Conservation (phyloP, 2,113 vertebrate species). For the Alexandromys fortis region DNA sequence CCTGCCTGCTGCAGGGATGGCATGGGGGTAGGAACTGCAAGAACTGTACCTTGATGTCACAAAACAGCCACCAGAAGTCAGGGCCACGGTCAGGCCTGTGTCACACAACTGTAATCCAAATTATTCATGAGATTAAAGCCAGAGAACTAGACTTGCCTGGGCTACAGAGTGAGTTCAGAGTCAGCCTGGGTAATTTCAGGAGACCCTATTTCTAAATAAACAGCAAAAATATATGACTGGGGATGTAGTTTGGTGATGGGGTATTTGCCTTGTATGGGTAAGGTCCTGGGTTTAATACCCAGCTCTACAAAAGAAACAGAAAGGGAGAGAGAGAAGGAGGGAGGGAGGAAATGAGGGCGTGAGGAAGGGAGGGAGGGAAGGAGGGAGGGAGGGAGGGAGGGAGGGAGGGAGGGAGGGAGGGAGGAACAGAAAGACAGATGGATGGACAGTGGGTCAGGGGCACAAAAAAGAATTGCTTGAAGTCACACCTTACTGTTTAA, state of each 20-base stretch:
- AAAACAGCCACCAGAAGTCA: not conserved
- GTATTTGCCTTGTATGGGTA: not conserved
- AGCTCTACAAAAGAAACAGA: not conserved
- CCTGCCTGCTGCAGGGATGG: not conserved
- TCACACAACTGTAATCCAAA: not conserved
- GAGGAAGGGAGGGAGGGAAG: accelerated
- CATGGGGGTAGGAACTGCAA: too few species aligned
- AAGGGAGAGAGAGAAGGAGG: not conserved
- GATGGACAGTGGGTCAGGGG: too few species aligned
- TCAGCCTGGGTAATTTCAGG: not conserved
- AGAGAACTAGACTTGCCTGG: not conserved
- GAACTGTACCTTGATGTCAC: not conserved
- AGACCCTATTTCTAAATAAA: not conserved
- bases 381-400: accelerated
- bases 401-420: accelerated
- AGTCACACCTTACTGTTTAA: not conserved
- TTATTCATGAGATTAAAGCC: not conserved
- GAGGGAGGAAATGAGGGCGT: too few species aligned
- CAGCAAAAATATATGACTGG: too few species aligned
- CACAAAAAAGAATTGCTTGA: not conserved
- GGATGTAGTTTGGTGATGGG: not conserved
- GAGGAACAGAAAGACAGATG: not conserved
- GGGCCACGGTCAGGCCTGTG: too few species aligned
- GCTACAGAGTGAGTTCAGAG: not conserved
- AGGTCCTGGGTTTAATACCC: not conserved